phyloP scores from a whole-genome alignment of 2,888 invertebrate species.

The Cryptosula pallasiana region DNA sequence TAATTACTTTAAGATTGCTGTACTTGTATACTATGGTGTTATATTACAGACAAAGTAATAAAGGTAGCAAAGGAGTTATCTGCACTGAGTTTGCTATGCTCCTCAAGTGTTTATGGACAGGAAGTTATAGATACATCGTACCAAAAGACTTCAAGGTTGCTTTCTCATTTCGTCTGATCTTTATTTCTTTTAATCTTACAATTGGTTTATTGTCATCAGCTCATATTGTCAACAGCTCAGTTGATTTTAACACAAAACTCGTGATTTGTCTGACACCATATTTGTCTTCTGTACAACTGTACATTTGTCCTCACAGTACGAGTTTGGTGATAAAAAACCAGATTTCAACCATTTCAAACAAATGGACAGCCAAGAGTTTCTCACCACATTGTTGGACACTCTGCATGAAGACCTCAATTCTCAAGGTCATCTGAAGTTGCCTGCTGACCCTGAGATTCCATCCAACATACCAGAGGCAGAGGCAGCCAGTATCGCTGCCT shows the following conservation, averaged over 20 bases:
- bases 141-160: constrained; percentile 72
- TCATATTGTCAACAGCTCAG: too few relatives aligned
- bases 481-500: constrained; percentile 63
- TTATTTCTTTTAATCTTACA: too few relatives aligned
- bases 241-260: too few relatives aligned
- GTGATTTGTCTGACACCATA: too few relatives aligned
- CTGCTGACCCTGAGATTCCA: constrained; percentile 16
- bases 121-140: constrained; percentile 73
- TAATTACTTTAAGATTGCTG: too few relatives aligned
- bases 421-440: constrained; percentile 3
- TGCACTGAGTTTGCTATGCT: constrained; percentile 77
- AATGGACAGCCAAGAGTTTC: constrained; percentile 73
- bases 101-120: constrained; percentile 75
- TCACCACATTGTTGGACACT: constrained; percentile 77
- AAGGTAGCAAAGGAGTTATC: constrained; percentile 61
- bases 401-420: constrained; percentile 74
- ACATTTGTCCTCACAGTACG: constrained; percentile 80
- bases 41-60: constrained; percentile 41
- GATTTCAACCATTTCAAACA: constrained; percentile 76
- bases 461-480: constrained; percentile 34
- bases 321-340: constrained; percentile 80
- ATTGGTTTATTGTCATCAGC: too few relatives aligned
- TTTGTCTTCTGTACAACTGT: too few relatives aligned
- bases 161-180: constrained; percentile 20
- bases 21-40: too few relatives aligned